phyloP scores from a whole-genome alignment of 92 coral and sea anemone species.

The Zoanthus sociatus region DNA sequence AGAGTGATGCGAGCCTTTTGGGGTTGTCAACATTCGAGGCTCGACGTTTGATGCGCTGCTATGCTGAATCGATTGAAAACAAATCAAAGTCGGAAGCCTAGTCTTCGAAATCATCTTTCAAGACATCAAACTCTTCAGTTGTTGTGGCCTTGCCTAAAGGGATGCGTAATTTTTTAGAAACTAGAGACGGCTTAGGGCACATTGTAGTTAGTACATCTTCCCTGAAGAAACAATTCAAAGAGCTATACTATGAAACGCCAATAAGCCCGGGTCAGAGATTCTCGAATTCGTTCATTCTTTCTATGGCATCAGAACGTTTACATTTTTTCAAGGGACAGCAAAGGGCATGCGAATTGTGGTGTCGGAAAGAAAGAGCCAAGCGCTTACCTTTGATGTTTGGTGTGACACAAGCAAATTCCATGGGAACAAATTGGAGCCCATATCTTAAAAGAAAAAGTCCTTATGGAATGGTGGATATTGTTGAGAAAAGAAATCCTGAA shows the following conservation, averaged over 20 bases:
- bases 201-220: neutral
- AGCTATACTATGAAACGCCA: neutral
- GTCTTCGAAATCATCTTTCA: conserved; percentile 16
- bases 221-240: neutral
- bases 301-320: neutral
- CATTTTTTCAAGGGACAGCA: conserved; percentile 40
- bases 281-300: neutral
- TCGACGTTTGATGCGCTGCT: too few species aligned
- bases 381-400: conserved; percentile 37
- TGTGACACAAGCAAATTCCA: conserved; percentile 41
- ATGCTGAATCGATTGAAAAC: too few species aligned
- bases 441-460: neutral
- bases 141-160: conserved; percentile 50
- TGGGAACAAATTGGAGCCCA: conserved; percentile 26
- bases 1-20: too few species aligned
- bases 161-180: conserved; percentile 5
- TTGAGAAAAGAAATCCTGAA: too few species aligned
- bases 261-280: neutral
- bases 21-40: too few species aligned
- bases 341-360: conserved; percentile 59
- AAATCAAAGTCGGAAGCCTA: too few species aligned
- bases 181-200: neutral
- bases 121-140: conserved; percentile 55
- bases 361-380: conserved; percentile 53
- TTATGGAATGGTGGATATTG: too few species aligned